These are phyloP conservation scores for Phortica variegata DNA, from an alignment of 1,140 invertebrate species.

Conservation along the genomic window DNA sequence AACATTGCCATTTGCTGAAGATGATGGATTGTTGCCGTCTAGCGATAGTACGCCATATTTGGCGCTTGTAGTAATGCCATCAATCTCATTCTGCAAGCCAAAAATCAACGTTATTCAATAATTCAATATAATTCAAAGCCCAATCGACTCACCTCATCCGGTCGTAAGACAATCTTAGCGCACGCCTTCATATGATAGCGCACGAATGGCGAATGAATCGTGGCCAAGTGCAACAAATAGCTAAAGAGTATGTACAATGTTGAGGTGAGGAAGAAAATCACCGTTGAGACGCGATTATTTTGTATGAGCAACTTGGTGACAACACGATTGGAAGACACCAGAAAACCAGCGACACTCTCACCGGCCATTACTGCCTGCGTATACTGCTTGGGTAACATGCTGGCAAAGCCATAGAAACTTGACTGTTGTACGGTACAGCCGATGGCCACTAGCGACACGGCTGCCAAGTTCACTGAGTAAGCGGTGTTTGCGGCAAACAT, in stretches of 20 bases:
- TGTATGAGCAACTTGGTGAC: conserved; percentile 75
- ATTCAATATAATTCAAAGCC: conserved; percentile 1
- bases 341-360: conserved; percentile 87
- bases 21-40: conserved; percentile 55
- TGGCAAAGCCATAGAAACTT: conserved; percentile 91
- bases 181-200: conserved; percentile 78
- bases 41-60: conserved; percentile 51
- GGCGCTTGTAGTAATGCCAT: conserved; percentile 31
- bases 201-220: conserved; percentile 78
- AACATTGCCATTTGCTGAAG: conserved; percentile 14
- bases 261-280: conserved; percentile 81
- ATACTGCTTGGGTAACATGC: conserved; percentile 82
- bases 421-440: conserved; percentile 88
- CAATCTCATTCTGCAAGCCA: conserved; percentile 41
- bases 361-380: conserved; percentile 93
- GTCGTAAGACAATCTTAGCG: conserved; percentile 72
- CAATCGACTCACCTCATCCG: conserved; percentile 72
- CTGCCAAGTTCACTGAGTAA: conserved; percentile 80
- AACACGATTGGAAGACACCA: conserved; percentile 81
- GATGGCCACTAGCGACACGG: conserved; percentile 80
- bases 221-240: conserved; percentile 72
- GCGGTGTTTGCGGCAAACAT: conserved; percentile 68
- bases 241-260: conserved; percentile 73
- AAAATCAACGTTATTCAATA: background rate
- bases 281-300: conserved; percentile 76